Percentiles rank a stretch among this genome's conserved stretches.
Conservation (phyloP, 1,140 invertebrate species). For the Drosophila funebris region DNA sequence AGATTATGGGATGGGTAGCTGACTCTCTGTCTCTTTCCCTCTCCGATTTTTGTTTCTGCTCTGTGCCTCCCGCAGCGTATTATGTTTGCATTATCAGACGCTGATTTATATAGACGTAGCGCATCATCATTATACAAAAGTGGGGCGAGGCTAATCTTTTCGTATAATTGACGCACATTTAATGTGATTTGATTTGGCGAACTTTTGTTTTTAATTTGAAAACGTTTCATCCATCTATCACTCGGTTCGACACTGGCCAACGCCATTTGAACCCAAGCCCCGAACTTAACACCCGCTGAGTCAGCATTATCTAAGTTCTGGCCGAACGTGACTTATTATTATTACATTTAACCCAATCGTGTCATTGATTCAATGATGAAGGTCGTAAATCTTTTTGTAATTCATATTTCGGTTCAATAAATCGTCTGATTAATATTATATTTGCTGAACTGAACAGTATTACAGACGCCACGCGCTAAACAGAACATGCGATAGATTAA, state of each 20-base stretch:
- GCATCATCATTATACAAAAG: constrained; percentile 44
- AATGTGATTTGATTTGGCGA: constrained; percentile 53
- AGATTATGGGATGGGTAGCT: constrained; percentile 13
- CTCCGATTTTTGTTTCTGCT: constrained; percentile 11
- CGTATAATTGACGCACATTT: constrained; percentile 76
- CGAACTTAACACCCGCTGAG: constrained; percentile 2
- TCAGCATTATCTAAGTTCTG: constrained; percentile 19
- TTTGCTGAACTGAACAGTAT: constrained; percentile 2
- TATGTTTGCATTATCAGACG: constrained; percentile 66
- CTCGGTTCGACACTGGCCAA: constrained; percentile 11
- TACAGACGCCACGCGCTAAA: constrained; percentile 11
- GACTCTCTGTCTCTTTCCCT: not conserved
- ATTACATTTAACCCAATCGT: constrained; percentile 19
- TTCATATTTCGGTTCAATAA: not conserved
- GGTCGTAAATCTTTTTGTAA: constrained; percentile 9
- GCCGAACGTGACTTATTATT: constrained; percentile 21
- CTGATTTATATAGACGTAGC: constrained; percentile 64
- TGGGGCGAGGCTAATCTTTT: constrained; percentile 77
- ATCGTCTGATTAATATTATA: constrained; percentile 9
- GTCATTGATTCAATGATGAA: constrained; percentile 9
- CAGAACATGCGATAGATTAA: constrained; percentile 5
- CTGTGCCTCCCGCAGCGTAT: constrained; percentile 39
- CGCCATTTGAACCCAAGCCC: constrained; percentile 25
- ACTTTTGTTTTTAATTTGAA: constrained; percentile 37
- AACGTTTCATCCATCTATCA: constrained; percentile 12